Conservation (phyloP, 2,113 vertebrate species). For the Equus quagga region DNA sequence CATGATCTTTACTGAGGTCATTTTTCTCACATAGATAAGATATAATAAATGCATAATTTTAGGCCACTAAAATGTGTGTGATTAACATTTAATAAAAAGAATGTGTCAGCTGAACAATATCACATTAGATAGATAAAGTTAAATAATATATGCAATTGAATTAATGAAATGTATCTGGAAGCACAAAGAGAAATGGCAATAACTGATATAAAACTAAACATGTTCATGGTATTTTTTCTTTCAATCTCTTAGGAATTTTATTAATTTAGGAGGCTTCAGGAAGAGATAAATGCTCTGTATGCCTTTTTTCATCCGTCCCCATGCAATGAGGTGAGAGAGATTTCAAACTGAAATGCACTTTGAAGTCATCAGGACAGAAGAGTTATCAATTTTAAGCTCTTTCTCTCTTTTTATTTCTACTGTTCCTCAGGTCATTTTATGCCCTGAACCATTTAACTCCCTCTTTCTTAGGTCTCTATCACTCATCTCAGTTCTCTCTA, state of each 20-base stretch:
- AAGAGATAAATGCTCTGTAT: neutral
- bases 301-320: neutral
- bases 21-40: neutral
- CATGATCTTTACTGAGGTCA: neutral
- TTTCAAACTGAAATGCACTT: constrained; percentile 51
- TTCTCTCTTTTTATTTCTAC: neutral
- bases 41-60: neutral
- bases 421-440: neutral
- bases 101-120: neutral
- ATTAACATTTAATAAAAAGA: constrained; percentile 32
- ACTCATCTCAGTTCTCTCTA: neutral
- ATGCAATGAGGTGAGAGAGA: neutral
- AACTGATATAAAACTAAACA: neutral
- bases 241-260: neutral
- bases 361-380: neutral
- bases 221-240: neutral
- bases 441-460: neutral
- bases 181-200: neutral
- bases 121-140: neutral
- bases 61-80: neutral
- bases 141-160: neutral
- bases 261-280: neutral
- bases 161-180: neutral
- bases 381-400: neutral
- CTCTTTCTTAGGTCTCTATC: constrained; percentile 14